phyloP scores from a whole-genome alignment of 1,140 invertebrate genomes.

The Cydia amplana region DNA sequence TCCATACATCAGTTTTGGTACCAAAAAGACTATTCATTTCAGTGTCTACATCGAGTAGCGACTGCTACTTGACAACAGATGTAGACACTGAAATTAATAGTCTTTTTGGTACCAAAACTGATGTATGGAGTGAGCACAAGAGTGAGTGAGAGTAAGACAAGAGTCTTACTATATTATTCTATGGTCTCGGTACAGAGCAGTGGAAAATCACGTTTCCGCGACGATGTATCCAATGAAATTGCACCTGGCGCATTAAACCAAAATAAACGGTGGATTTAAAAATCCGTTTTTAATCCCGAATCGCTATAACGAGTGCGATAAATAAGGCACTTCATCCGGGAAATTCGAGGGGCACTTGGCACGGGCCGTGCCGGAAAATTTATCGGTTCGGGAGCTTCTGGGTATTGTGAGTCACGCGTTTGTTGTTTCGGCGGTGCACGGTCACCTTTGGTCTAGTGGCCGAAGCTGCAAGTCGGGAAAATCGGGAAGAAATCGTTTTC shows the following conservation, averaged over 20 bases:
- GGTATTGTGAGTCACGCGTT: not conserved
- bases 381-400: constrained; percentile 9
- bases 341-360: constrained; percentile 18
- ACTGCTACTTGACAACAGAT: too few species aligned
- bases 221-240: constrained; percentile 3
- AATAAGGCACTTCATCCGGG: constrained; percentile 21
- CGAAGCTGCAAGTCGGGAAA: not conserved
- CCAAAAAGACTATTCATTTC: too few species aligned
- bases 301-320: constrained; percentile 2
- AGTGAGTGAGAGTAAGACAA: too few species aligned
- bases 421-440: not conserved
- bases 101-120: too few species aligned
- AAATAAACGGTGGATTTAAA: constrained; percentile 28
- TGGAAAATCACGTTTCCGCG: not conserved
- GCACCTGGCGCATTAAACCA: constrained; percentile 28
- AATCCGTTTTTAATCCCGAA: constrained; percentile 18
- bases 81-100: too few species aligned
- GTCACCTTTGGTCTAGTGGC: not conserved
- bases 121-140: too few species aligned
- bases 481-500: too few species aligned
- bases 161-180: too few species aligned
- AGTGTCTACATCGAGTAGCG: too few species aligned
- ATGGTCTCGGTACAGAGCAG: not conserved
- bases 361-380: constrained; percentile 18
- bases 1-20: too few species aligned